Evolutionary conservation across 2,113 vertebrate genomes (phyloP), one percentile per base, ranked within the genome.

Genomic region (Xiphophorus maculatus): DNA sequence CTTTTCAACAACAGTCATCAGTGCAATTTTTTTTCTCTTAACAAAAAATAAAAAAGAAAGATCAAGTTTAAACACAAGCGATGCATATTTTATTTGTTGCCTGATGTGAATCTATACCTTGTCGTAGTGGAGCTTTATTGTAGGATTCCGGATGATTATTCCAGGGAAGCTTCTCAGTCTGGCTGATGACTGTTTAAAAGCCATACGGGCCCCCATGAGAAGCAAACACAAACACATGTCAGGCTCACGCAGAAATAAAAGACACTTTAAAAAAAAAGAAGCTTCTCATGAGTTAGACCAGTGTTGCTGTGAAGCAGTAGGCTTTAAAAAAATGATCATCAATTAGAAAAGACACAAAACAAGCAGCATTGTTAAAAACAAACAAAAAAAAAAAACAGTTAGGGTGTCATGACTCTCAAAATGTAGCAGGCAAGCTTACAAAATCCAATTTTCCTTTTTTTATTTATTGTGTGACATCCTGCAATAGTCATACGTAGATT

Each of bases 281-380:
- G 86, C 89, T 91, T 93, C 92, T 90, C 91, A 87, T 91, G 91
- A 88, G 79, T 79, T 82, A 87, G 93, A 73, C 87, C 92, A 44
- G 77, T 90, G 84, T 91, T 91, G 84, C 83, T 87, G 89, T 93
- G 87, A 90, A 93, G 91, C 90, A 83, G 78, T 87, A 86, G 82
- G 81, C 74, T 81, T 58, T 66, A 81, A 83, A 69, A 76, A 71
- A 83, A 87, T 63, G 80, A 95, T 84, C 69, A 88, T 77, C 35
- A 87, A 78, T 73, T 83, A 72, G 68, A 70, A 88, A 88, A 82
- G 30, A 82, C 87, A 92, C 82, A 93, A 58, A 82, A 92, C 92
- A 95, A 97, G 96, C 96, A 97, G 96, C 96, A 96, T 96, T 91
- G 94, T 89, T 94, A 93, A 89, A 93, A 28, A 33, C 0, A 61